Evolutionary conservation across 2,888 invertebrate genomes (phyloP).

Genomic region (Orthonevra nobilis): DNA sequence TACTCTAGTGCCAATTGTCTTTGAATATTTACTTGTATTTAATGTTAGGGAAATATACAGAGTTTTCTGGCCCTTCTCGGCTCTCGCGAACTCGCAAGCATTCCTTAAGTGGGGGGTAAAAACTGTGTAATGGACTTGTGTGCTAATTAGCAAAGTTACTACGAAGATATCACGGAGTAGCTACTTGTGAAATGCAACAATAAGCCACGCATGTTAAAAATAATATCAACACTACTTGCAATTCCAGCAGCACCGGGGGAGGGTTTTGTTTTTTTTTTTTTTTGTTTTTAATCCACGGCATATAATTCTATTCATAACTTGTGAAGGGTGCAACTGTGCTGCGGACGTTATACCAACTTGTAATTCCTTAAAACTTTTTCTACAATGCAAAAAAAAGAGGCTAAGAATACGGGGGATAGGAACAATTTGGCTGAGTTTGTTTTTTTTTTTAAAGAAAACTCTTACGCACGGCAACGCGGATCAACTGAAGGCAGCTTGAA

Average conservation of each 20-base stretch:
- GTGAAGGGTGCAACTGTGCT: constrained; percentile 36
- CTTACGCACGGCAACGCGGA: no score
- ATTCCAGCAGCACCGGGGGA: constrained; percentile 3
- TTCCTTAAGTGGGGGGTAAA: constrained; percentile 62
- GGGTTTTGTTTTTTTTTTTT: no score
- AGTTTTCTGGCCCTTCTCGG: constrained; percentile 48
- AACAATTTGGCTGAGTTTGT: no score
- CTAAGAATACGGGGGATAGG: no score
- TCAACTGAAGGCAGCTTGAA: no score
- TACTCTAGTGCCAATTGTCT: constrained; percentile 69
- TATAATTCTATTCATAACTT: constrained; percentile 15
- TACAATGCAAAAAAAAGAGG: no score
- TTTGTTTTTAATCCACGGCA: no score
- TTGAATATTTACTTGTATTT: constrained; percentile 67
- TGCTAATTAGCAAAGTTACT: constrained; percentile 70
- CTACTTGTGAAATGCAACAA: constrained; percentile 66
- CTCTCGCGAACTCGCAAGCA: constrained; percentile 50
- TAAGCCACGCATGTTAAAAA: constrained; percentile 68
- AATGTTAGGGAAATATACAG: constrained; percentile 48
- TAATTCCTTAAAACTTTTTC: no score
- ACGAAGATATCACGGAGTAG: constrained; percentile 62
- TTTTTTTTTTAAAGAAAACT: no score
- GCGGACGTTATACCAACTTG: constrained; percentile 4
- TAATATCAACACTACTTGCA: constrained; percentile 64
- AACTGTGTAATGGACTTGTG: constrained; percentile 69